These are phyloP conservation scores for Sphaeridia pumilis DNA, from an alignment of 2,888 invertebrate genomes.

Conservation along the genomic window DNA sequence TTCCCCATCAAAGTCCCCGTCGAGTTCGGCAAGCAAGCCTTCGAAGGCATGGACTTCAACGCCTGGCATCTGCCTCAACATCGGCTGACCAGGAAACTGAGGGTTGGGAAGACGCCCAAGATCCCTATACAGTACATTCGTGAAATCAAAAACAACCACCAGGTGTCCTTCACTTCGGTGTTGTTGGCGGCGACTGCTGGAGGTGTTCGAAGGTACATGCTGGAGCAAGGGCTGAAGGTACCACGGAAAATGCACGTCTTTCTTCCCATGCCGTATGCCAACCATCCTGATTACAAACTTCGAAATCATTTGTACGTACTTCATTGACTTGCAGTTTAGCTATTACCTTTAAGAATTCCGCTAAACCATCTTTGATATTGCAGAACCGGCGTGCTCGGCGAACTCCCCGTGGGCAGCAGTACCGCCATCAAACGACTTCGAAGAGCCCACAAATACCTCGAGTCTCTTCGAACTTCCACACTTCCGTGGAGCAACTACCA, in stretches of 20 bases:
- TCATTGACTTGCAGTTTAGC: neutral
- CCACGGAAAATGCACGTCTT: slow-evolving; percentile 11
- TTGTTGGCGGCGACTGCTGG: slow-evolving; percentile 15
- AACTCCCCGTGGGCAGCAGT: slow-evolving; percentile 6
- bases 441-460: neutral
- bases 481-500: slow-evolving; percentile 7
- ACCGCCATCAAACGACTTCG: neutral
- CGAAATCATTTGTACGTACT: slow-evolving; percentile 17
- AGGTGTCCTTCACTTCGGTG: slow-evolving; percentile 15
- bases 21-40: slow-evolving; percentile 10
- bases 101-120: slow-evolving; percentile 1
- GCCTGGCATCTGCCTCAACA: slow-evolving; percentile 12
- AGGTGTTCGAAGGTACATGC: slow-evolving; percentile 14
- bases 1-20: slow-evolving; percentile 10
- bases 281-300: slow-evolving; percentile 15
- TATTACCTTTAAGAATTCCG: neutral
- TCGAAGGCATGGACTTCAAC: slow-evolving; percentile 12
- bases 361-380: neutral
- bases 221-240: slow-evolving; percentile 7
- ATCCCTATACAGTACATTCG: slow-evolving; percentile 12
- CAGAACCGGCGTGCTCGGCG: slow-evolving; percentile 1
- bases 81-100: slow-evolving; percentile 2
- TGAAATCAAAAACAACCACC: slow-evolving; percentile 10
- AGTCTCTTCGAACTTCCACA: neutral
- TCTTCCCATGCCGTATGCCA: slow-evolving; percentile 14